phyloP scores from a whole-genome alignment of 2,113 vertebrate genomes.

The Raja brachyura region DNA sequence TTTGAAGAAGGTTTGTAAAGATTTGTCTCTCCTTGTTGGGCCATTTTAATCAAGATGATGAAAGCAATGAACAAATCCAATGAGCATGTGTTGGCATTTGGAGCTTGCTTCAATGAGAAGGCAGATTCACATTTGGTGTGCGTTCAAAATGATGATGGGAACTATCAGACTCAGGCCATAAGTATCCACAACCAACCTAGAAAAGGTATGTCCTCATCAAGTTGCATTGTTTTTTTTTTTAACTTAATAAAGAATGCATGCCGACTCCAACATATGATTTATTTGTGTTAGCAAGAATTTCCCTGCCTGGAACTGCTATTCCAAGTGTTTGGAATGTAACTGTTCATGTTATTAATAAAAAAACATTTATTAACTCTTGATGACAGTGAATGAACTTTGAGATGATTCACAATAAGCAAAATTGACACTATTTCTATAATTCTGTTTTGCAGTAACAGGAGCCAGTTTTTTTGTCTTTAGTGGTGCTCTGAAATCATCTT shows the following conservation, averaged over 20 bases:
- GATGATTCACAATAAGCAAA: not conserved
- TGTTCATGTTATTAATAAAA: not conserved
- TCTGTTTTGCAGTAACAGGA: constrained; percentile 77
- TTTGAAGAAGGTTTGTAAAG: not conserved
- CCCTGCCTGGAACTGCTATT: not conserved
- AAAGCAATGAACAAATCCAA: constrained; percentile 99
- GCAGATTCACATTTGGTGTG: constrained; percentile 96
- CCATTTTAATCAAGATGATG: constrained; percentile 73
- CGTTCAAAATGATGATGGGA: constrained; percentile 94
- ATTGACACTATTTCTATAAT: not conserved
- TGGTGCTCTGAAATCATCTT: constrained; percentile 89
- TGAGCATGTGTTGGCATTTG: constrained; percentile 93
- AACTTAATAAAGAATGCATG: not conserved
- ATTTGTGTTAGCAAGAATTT: not conserved
- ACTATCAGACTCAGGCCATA: constrained; percentile 98
- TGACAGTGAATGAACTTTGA: not conserved
- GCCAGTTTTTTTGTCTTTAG: constrained; percentile 98
- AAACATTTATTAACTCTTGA: not conserved
- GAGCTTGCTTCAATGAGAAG: constrained; percentile 87
- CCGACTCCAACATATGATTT: not conserved
- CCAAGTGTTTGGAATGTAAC: not conserved
- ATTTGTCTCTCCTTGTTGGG: constrained; percentile 42
- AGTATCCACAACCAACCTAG: constrained; percentile 94
- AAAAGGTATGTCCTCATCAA: constrained; percentile 63
- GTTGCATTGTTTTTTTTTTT: not conserved